Evolutionary conservation across 2,888 invertebrate genomes (phyloP).

Genomic region (Drosophila kuntzei): DNA sequence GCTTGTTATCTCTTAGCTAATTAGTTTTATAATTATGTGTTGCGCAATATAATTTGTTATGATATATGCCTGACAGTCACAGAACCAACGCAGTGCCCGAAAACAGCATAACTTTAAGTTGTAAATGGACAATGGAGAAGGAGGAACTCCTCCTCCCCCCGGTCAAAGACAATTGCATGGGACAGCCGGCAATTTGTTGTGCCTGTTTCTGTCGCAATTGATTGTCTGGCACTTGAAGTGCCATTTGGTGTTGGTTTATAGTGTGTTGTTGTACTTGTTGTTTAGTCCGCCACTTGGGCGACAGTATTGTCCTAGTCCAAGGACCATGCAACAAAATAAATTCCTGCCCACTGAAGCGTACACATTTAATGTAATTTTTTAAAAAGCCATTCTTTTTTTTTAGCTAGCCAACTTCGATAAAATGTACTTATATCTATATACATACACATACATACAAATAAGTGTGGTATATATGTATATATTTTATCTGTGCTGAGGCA

Average conservation of each 20-base stretch:
- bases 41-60: slow-evolving; percentile 55
- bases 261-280: slow-evolving; percentile 37
- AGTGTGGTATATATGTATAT: slow-evolving; percentile 21
- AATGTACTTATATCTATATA: slow-evolving; percentile 31
- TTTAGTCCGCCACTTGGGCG: slow-evolving; percentile 70
- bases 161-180: slow-evolving; percentile 66
- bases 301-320: slow-evolving; percentile 64
- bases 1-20: slow-evolving; percentile 70
- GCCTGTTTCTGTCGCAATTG: slow-evolving; percentile 68
- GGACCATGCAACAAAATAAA: slow-evolving; percentile 62
- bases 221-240: slow-evolving; percentile 73
- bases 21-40: slow-evolving; percentile 75
- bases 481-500: slow-evolving; percentile 67
- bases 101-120: slow-evolving; percentile 34
- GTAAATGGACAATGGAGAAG: not conserved
- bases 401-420: slow-evolving; percentile 52
- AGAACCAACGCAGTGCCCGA: slow-evolving; percentile 16
- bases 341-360: slow-evolving; percentile 78
- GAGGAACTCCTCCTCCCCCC: not conserved
- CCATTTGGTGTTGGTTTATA: slow-evolving; percentile 60
- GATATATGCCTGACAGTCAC: slow-evolving; percentile 60
- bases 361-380: slow-evolving; percentile 79
- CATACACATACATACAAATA: slow-evolving; percentile 13
- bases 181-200: slow-evolving; percentile 73
- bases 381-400: slow-evolving; percentile 66